These are phyloP conservation scores for Osmerus mordax DNA, from an alignment of 2,113 vertebrate species.

Conservation along the genomic window DNA sequence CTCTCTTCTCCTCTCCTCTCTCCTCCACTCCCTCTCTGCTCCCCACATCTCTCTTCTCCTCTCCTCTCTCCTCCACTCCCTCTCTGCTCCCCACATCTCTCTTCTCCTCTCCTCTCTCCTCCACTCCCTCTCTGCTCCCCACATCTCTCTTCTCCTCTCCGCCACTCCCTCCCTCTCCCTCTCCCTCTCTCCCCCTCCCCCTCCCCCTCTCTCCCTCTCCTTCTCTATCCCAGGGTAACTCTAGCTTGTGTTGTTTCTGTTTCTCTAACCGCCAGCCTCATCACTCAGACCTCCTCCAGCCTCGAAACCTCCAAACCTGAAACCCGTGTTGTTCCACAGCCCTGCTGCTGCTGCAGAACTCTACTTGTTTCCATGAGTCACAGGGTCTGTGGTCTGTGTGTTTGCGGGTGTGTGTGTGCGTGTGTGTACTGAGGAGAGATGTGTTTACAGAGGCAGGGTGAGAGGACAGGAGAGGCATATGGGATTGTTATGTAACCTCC, in stretches of 20 bases:
- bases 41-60: too few species aligned
- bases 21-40: background rate
- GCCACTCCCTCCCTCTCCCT: background rate
- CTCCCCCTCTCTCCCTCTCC: background rate
- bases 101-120: background rate
- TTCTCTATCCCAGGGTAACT: constrained; percentile 24
- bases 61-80: background rate
- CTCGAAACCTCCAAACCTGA: constrained; percentile 34
- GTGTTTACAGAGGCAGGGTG: background rate
- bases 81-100: background rate
- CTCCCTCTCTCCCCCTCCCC: background rate
- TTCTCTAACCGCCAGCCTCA: constrained; percentile 6
- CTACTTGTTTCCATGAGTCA: constrained; percentile 44
- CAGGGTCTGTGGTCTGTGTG: constrained; percentile 18
- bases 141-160: background rate
- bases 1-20: background rate
- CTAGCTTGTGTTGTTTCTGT: constrained; percentile 53
- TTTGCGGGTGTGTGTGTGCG: constrained; percentile 19
- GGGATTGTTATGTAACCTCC: background rate
- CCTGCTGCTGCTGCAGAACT: constrained; percentile 28
- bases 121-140: background rate
- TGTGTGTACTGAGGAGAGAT: constrained; percentile 15
- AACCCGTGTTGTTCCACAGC: constrained; percentile 42
- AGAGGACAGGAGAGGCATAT: background rate
- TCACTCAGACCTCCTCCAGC: constrained; percentile 26